Evolutionary conservation across 2,888 invertebrate genomes (phyloP).

Genomic region (Mellilla xanthometata): DNA sequence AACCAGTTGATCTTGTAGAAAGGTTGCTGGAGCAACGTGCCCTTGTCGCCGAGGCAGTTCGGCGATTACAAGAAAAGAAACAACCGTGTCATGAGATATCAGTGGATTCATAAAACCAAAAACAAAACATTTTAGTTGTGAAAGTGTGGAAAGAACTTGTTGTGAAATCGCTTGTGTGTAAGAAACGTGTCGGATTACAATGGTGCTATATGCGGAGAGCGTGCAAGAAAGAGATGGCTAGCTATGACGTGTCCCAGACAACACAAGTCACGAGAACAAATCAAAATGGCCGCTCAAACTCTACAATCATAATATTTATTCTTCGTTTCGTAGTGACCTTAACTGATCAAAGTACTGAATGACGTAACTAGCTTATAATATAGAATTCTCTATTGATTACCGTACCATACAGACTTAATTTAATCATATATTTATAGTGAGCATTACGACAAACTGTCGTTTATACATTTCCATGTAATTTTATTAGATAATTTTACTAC

Average conservation of each 20-base stretch:
- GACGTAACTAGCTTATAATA: conserved; percentile 69
- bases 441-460: conserved; percentile 43
- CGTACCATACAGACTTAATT: conserved; percentile 12
- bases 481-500: conserved; percentile 20
- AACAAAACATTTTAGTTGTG: conserved; percentile 80
- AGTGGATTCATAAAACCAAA: conserved; percentile 76
- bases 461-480: conserved; percentile 55
- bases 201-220: conserved; percentile 82
- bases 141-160: conserved; percentile 80
- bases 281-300: conserved; percentile 80
- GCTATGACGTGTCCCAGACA: conserved; percentile 78
- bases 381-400: conserved; percentile 30
- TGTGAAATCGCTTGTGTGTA: conserved; percentile 82
- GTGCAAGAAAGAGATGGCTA: conserved; percentile 72
- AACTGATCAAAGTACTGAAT: conserved; percentile 79
- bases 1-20: conserved; percentile 78
- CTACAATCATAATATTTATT: conserved; percentile 83
- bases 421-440: conserved; percentile 27
- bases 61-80: conserved; percentile 78
- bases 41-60: conserved; percentile 79
- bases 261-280: conserved; percentile 79
- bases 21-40: conserved; percentile 74
- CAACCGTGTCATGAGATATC: conserved; percentile 76
- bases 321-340: conserved; percentile 79
- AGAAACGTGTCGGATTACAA: conserved; percentile 82